Evolutionary conservation across 2,888 invertebrate species (phyloP).

Genomic region (Cylindroiulus punctatus): DNA sequence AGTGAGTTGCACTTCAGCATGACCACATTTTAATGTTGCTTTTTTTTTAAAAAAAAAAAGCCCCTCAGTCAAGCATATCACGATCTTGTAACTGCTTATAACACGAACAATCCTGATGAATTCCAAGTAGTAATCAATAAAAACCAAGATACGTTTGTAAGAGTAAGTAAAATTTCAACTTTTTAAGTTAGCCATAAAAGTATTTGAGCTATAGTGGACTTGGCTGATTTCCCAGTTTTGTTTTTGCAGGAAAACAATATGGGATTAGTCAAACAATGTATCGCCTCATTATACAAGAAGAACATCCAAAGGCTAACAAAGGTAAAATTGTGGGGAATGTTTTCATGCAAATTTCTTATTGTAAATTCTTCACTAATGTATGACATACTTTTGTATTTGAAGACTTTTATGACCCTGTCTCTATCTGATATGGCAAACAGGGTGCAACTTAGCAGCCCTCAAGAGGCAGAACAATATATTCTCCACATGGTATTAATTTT

Average conservation of each 20-base stretch:
- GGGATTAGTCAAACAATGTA: slow-evolving; percentile 77
- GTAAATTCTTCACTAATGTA: not conserved
- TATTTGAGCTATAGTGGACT: not conserved
- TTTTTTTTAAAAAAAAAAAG: slow-evolving; percentile 83
- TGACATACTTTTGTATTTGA: slow-evolving; percentile 59
- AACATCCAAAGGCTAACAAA: slow-evolving; percentile 96
- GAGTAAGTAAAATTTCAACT: slow-evolving; percentile 65
- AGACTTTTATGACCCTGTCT: slow-evolving; percentile 88
- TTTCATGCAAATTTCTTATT: not conserved
- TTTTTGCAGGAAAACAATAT: slow-evolving; percentile 69
- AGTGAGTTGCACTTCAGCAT: not conserved
- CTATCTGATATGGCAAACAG: slow-evolving; percentile 88
- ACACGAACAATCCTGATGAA: slow-evolving; percentile 77
- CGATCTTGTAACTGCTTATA: slow-evolving; percentile 86
- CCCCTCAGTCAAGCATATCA: slow-evolving; percentile 87
- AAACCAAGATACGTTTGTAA: slow-evolving; percentile 81
- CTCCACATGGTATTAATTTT: slow-evolving; percentile 82
- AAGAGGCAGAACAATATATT: slow-evolving; percentile 92
- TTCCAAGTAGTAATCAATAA: slow-evolving; percentile 77
- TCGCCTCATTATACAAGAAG: slow-evolving; percentile 90
- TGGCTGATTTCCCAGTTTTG: not conserved
- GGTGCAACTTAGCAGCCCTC: slow-evolving; percentile 84
- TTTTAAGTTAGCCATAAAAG: not conserved
- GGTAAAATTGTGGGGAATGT: slow-evolving; percentile 60
- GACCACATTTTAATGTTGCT: not conserved